These are phyloP conservation scores for Varanus salvator DNA, from an alignment of 2,113 vertebrate genomes.

Conservation along the genomic window DNA sequence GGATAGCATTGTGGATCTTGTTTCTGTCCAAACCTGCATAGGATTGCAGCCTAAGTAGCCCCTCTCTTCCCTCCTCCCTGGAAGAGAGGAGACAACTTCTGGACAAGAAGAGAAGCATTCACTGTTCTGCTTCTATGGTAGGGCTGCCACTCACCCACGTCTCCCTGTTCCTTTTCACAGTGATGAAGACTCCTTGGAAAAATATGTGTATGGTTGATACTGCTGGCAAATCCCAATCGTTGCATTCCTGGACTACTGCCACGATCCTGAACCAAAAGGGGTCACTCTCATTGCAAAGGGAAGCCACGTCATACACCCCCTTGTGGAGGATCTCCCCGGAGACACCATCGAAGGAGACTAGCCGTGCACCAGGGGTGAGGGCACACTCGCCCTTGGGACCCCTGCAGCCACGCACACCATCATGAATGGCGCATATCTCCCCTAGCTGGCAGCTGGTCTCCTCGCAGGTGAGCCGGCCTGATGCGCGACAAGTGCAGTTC, in stretches of 20 bases:
- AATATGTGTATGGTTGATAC: constrained; percentile 11
- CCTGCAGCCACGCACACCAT: constrained; percentile 54
- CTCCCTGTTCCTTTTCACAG: constrained; percentile 35
- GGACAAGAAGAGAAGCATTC: too few species aligned
- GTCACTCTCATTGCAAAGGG: constrained; percentile 32
- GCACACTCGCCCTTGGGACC: constrained; percentile 45
- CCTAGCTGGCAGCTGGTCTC: constrained; percentile 38
- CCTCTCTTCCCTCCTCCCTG: too few species aligned
- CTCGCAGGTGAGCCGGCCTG: constrained; percentile 37
- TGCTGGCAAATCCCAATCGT: neutral
- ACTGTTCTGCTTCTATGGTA: too few species aligned
- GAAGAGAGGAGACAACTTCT: too few species aligned
- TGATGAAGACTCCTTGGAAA: constrained; percentile 53
- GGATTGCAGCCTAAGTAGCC: too few species aligned
- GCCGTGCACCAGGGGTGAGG: constrained; percentile 25
- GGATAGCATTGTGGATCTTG: too few species aligned
- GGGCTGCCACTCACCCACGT: constrained; percentile 63
- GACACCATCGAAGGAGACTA: constrained; percentile 66
- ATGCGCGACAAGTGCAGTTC: constrained; percentile 51
- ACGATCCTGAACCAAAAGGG: constrained; percentile 67
- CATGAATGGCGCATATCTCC: constrained; percentile 39
- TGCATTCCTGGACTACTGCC: constrained; percentile 45
- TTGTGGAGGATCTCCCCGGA: neutral
- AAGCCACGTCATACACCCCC: constrained; percentile 62
- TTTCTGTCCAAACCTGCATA: too few species aligned